A percentile compares a stretch with the other conserved stretches of the same genome.
phyloP scores from a whole-genome alignment of 2,113 vertebrate genomes.

The Epinephelus lanceolatus region DNA sequence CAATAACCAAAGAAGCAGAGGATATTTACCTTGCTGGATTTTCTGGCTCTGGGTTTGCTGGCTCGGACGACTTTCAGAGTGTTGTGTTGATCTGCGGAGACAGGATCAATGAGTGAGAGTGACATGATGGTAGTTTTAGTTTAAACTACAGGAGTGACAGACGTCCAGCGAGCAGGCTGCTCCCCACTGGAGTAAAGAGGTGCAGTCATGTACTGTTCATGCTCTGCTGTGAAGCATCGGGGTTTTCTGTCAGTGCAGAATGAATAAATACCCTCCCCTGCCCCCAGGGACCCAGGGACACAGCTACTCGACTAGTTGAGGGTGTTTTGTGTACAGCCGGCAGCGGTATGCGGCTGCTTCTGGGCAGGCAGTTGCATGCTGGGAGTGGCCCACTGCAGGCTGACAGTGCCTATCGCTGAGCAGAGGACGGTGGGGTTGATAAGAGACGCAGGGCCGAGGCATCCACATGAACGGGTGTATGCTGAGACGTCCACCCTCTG shows the following conservation, averaged over 20 bases:
- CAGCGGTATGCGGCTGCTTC: slow-evolving; percentile 19
- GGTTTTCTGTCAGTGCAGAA: slow-evolving; percentile 35
- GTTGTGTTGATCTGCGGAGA: slow-evolving; percentile 87
- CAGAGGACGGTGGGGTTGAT: slow-evolving; percentile 74
- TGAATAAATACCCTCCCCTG: slow-evolving; percentile 14
- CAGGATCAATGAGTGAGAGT: slow-evolving; percentile 56
- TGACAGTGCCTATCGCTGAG: slow-evolving; percentile 63
- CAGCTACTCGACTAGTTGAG: slow-evolving; percentile 14
- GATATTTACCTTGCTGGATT: slow-evolving; percentile 89
- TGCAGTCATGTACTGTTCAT: slow-evolving; percentile 1
- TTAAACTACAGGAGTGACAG: background rate
- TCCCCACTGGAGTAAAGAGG: slow-evolving; percentile 17
- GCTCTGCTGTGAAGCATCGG: slow-evolving; percentile 7
- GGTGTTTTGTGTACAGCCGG: slow-evolving; percentile 50
- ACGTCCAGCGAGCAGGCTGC: background rate
- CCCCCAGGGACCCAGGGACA: background rate
- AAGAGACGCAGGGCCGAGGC: slow-evolving; percentile 55
- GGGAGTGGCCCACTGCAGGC: slow-evolving; percentile 68
- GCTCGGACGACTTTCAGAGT: slow-evolving; percentile 89
- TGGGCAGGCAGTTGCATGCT: slow-evolving; percentile 44
- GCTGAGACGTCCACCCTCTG: slow-evolving; percentile 37
- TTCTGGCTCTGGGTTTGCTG: slow-evolving; percentile 88
- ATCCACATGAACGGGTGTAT: slow-evolving; percentile 59
- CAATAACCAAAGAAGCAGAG: background rate
- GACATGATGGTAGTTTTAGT: slow-evolving; percentile 33